Evolutionary conservation across 2,113 vertebrate genomes (phyloP).

Genomic region (Antechinus stuartii): DNA sequence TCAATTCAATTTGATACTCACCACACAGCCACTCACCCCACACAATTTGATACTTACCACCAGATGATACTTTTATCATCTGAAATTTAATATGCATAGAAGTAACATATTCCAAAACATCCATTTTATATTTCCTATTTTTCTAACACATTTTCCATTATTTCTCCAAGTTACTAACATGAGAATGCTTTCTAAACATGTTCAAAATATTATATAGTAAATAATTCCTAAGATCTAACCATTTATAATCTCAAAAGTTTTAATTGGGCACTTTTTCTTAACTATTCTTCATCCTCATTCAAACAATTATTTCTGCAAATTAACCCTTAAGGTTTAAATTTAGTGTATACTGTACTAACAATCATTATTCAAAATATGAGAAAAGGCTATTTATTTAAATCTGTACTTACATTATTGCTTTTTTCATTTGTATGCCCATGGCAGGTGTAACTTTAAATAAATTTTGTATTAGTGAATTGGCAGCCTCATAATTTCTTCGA

Average conservation of each 20-base stretch:
- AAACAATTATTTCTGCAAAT: neutral
- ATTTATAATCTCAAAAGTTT: neutral
- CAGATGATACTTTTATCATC: neutral
- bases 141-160: neutral
- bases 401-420: constrained; percentile 87
- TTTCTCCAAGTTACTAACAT: neutral
- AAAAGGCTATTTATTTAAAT: neutral
- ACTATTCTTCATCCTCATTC: neutral
- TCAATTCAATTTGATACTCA: neutral
- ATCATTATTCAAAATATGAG: neutral
- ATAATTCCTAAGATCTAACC: neutral
- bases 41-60: neutral
- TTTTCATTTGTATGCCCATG: constrained; percentile 89
- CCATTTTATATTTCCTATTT: neutral
- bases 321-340: neutral
- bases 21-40: neutral
- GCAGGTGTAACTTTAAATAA: constrained; percentile 89
- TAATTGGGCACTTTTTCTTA: neutral
- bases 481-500: constrained; percentile 85
- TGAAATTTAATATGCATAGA: neutral
- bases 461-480: constrained; percentile 88
- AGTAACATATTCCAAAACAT: neutral
- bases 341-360: neutral
- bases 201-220: neutral
- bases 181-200: neutral